phyloP scores from a whole-genome alignment of 2,113 vertebrate genomes.

The Calypte anna region DNA sequence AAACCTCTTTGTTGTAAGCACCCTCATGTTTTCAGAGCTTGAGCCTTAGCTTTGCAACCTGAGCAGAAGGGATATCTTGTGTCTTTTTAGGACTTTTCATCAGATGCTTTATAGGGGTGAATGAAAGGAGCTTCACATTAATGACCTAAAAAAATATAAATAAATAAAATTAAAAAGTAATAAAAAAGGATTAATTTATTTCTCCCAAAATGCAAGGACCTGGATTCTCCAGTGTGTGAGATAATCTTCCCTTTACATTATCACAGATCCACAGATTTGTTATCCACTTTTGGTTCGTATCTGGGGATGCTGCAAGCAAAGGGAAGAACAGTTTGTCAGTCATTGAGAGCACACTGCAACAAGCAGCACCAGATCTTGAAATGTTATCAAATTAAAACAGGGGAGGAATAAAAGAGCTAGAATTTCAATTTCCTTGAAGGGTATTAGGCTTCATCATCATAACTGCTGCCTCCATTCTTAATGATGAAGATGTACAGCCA shows the following conservation, averaged over 20 bases:
- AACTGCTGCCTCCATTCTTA: neutral
- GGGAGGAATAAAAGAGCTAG: neutral
- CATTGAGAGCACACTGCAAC: neutral
- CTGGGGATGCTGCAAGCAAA: neutral
- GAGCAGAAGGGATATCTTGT: neutral
- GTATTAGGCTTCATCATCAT: neutral
- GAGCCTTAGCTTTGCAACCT: conserved; percentile 4
- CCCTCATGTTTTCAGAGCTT: neutral
- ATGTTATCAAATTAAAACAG: neutral
- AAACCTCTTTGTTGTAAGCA: conserved; percentile 23
- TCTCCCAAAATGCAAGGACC: neutral
- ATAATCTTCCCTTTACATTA: neutral
- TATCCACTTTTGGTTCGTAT: neutral
- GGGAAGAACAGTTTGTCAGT: neutral
- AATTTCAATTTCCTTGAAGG: neutral
- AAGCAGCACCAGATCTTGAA: neutral
- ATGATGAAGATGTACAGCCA: neutral
- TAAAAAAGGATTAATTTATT: neutral
- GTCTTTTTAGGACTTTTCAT: neutral
- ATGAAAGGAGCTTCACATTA: neutral
- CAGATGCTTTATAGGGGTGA: neutral
- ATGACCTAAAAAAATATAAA: neutral
- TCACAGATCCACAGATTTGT: neutral
- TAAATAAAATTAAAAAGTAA: too few species aligned
- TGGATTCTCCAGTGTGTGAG: neutral